Evolutionary conservation across 92 coral and sea anemone genomes (phyloP), one percentile per base, ranked within the genome.

Genomic region (Phenganax marumi): DNA sequence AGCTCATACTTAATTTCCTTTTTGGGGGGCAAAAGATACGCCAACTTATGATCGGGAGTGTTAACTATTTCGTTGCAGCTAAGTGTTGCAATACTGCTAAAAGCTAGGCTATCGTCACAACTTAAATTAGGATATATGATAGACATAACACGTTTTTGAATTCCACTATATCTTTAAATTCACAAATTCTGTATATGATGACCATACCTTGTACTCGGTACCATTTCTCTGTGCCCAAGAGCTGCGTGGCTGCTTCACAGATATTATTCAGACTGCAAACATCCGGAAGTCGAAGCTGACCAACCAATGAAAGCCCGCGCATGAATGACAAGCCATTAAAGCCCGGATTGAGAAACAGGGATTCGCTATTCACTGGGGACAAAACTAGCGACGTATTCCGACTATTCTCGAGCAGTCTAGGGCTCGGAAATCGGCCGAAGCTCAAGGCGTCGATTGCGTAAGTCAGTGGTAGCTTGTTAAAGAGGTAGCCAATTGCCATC

Each of bases 211-310:
- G 93, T 47, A 96, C 80, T 19, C 97, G 90, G 70, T 96, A 96
- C 91, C 91, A 91, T 56, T 91, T 92, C 26, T 96, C 96, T 51
- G 92, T 88, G 68, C 91, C 97, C 68, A 96, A 87, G 89, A 96
- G 60, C 55, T 80, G 87, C 72, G 92, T 90, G 2, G 95, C 97
- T 73, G 91, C 81, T 72, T 88, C 86, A 33, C 99, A 96, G 50
- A 88, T 74, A 23, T 86, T 88, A 26, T 89, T 85, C 46, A 91
- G 85, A 50, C 90, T 84, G 54, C 99, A 96, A 46, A 93, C 94
- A 57, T 85, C 90, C 0, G 99, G 99, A 58, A 96, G 85, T 64
- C 94, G 84, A 52, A 96, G 87, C 63, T 93, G 87, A 12, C 93
- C 94, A 19, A 96, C 87, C 85, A 96, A 49, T 1, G 97, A 85